Conservation (phyloP, 2,888 invertebrate genomes). For the Apantesis nais region DNA sequence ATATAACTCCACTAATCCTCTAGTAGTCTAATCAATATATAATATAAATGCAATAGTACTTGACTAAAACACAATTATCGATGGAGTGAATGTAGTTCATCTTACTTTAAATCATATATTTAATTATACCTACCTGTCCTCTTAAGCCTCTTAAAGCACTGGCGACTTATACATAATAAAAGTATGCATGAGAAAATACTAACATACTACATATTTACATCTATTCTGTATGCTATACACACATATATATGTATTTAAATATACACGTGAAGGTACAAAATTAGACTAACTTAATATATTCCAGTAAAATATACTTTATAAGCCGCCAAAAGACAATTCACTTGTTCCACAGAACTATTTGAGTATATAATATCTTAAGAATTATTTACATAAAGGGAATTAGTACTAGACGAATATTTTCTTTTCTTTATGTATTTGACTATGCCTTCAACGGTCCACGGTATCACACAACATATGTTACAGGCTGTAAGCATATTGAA, state of each 20-base stretch:
- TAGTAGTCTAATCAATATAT: not conserved
- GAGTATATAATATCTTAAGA: not conserved
- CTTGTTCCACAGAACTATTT: not conserved
- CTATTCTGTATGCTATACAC: not conserved
- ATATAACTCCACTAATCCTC: not conserved
- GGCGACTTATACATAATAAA: not conserved
- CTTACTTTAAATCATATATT: not conserved
- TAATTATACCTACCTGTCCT: not conserved
- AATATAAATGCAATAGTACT: not conserved
- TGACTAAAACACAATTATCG: not conserved
- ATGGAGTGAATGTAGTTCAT: not conserved
- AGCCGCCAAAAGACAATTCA: not conserved
- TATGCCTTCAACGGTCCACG: constrained; percentile 86
- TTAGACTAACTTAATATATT: not conserved
- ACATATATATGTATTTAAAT: not conserved
- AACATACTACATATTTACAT: not conserved
- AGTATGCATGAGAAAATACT: not conserved
- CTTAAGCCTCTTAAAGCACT: constrained; percentile 7
- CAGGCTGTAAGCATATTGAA: constrained; percentile 86
- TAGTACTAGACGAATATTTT: constrained; percentile 22
- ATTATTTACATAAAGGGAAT: constrained; percentile 30
- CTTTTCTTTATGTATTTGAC: constrained; percentile 54
- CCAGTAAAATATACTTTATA: no score
- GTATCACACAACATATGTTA: constrained; percentile 86
- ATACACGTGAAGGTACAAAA: not conserved